phyloP scores from a whole-genome alignment of 2,888 invertebrate species.

The Ophioninae sp. region DNA sequence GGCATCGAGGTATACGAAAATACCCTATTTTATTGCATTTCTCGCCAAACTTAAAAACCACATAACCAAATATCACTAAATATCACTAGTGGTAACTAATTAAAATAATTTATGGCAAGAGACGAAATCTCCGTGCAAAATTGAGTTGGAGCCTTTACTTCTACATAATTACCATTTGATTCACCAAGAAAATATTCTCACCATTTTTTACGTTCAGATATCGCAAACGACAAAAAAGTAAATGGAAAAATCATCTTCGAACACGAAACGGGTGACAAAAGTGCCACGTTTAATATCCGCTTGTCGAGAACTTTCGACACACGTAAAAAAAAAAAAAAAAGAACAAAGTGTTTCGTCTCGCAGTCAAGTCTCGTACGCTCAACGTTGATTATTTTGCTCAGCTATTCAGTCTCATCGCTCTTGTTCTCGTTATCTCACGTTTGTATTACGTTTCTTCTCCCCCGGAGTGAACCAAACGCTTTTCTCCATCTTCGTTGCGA shows the following conservation, averaged over 20 bases:
- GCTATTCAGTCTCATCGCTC: slow-evolving; percentile 16
- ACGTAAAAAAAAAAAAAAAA: slow-evolving; percentile 3
- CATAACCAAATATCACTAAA: too few species aligned
- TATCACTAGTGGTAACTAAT: too few species aligned
- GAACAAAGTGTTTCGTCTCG: slow-evolving; percentile 4
- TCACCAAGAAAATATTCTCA: background rate
- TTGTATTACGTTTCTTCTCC: background rate
- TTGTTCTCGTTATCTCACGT: slow-evolving; percentile 13
- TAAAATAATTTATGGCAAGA: too few species aligned
- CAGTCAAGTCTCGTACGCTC: slow-evolving; percentile 23
- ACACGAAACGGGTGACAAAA: background rate
- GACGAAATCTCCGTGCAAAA: too few species aligned
- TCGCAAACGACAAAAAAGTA: background rate
- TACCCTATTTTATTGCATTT: too few species aligned
- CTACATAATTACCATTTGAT: background rate
- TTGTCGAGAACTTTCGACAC: slow-evolving; percentile 17
- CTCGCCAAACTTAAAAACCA: too few species aligned
- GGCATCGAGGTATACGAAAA: too few species aligned
- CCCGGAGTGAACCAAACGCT: slow-evolving; percentile 1
- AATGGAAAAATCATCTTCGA: background rate
- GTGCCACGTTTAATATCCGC: background rate
- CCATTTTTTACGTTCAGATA: background rate
- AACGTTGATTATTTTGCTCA: slow-evolving; percentile 9
- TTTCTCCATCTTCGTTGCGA: slow-evolving; percentile 17
- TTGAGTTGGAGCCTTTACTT: too few species aligned